These are phyloP conservation scores for Aegotheles bennettii DNA, from an alignment of 2,113 vertebrate species.

Conservation along the genomic window DNA sequence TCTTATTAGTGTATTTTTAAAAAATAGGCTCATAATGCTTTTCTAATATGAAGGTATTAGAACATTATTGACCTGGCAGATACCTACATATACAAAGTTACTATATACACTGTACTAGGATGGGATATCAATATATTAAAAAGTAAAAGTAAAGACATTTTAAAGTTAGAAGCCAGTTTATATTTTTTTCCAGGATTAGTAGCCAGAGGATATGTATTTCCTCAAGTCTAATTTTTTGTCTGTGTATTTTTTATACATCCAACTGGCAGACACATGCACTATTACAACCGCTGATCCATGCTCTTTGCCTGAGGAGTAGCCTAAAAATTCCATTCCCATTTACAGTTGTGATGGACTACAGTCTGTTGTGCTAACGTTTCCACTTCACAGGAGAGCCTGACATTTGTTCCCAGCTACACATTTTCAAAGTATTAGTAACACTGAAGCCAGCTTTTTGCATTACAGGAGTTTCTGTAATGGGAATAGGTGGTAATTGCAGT, in stretches of 20 bases:
- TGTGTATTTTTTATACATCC: not conserved
- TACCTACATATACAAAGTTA: not conserved
- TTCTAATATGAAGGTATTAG: not conserved
- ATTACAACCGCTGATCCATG: not conserved
- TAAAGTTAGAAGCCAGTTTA: not conserved
- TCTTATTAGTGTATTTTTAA: not conserved
- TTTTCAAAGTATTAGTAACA: not conserved
- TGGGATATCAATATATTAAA: not conserved
- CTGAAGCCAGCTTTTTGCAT: not conserved
- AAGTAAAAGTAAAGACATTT: not conserved
- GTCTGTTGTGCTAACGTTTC: not conserved
- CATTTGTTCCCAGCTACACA: not conserved
- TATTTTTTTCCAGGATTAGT: not conserved
- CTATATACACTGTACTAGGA: not conserved
- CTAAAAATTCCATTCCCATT: not conserved
- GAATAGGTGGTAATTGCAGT: not conserved
- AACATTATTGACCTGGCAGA: not conserved
- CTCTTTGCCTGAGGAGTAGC: not conserved
- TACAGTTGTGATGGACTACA: not conserved
- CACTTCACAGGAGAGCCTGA: not conserved
- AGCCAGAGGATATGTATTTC: not conserved
- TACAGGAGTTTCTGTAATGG: not conserved
- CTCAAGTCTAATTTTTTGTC: not conserved
- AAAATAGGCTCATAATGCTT: not conserved
- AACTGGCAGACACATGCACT: not conserved